These are phyloP conservation scores for Falco cherrug DNA, from an alignment of 2,797 vertebrate species.

Conservation along the genomic window DNA sequence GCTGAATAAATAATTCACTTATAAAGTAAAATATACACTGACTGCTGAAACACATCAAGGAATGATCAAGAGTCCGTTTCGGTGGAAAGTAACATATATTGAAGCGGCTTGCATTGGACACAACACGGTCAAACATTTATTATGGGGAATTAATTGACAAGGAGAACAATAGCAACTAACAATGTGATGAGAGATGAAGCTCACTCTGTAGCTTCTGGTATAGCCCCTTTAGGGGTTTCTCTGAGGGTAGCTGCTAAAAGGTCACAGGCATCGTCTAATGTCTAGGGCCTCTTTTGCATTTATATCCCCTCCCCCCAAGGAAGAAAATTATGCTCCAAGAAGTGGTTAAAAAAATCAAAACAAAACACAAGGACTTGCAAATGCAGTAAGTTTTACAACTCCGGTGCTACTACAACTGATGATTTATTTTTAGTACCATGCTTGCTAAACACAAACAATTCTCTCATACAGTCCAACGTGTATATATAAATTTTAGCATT, in stretches of 20 bases:
- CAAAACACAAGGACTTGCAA: slow-evolving; percentile 1
- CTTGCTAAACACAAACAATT: slow-evolving; percentile 28
- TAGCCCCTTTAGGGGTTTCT: slow-evolving; percentile 61
- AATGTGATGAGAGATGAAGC: slow-evolving; percentile 29
- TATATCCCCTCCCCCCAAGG: neutral
- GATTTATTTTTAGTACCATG: slow-evolving; percentile 7
- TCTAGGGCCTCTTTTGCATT: neutral
- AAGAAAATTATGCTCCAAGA: neutral
- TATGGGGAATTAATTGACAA: slow-evolving; percentile 72
- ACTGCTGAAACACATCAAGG: neutral
- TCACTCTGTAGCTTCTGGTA: slow-evolving; percentile 31
- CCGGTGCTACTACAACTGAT: neutral
- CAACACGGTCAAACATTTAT: slow-evolving; percentile 47
- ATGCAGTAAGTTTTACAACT: slow-evolving; percentile 15
- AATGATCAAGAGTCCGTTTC: neutral
- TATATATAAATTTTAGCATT: slow-evolving; percentile 5
- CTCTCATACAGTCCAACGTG: neutral
- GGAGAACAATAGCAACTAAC: slow-evolving; percentile 65
- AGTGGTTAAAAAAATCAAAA: slow-evolving; percentile 32
- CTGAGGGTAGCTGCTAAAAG: slow-evolving; percentile 59
- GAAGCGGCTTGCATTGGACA: neutral
- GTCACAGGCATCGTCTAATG: slow-evolving; percentile 1
- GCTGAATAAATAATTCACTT: slow-evolving; percentile 1
- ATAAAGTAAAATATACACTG: neutral
- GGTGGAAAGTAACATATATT: neutral